These are phyloP conservation scores for Cricetomys ansorgei DNA, from an alignment of 2,113 vertebrate genomes.

Conservation along the genomic window DNA sequence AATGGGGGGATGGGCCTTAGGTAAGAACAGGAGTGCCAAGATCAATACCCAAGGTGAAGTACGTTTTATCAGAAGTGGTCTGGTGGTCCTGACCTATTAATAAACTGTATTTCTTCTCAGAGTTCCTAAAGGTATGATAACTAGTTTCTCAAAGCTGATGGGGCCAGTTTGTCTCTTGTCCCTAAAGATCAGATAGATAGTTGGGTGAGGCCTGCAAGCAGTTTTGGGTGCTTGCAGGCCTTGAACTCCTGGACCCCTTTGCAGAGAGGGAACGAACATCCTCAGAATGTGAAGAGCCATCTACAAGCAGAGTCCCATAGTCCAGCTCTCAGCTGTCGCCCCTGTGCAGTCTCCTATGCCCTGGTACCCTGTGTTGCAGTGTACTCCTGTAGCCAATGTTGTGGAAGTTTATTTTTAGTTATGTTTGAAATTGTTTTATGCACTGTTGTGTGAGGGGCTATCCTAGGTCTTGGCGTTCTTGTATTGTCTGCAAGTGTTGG, in stretches of 20 bases:
- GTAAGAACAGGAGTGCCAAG: neutral
- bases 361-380: neutral
- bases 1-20: neutral
- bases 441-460: too few species aligned
- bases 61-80: neutral
- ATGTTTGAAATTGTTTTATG: too few species aligned
- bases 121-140: neutral
- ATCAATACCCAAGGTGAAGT: neutral
- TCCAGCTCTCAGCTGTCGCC: neutral
- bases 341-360: neutral
- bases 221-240: neutral
- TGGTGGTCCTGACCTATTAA: neutral
- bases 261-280: too few species aligned
- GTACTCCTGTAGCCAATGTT: neutral
- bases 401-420: too few species aligned
- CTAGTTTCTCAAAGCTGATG: neutral
- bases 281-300: neutral
- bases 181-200: neutral
- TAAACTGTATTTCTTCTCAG: neutral
- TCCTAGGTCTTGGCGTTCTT: too few species aligned
- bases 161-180: neutral
- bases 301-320: neutral
- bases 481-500: too few species aligned
- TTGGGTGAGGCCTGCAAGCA: neutral
- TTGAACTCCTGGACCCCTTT: neutral